Percentiles rank a stretch among this genome's conserved stretches.
Conservation (phyloP, 2,113 vertebrate genomes). For the Romanogobio albipinnatus region DNA sequence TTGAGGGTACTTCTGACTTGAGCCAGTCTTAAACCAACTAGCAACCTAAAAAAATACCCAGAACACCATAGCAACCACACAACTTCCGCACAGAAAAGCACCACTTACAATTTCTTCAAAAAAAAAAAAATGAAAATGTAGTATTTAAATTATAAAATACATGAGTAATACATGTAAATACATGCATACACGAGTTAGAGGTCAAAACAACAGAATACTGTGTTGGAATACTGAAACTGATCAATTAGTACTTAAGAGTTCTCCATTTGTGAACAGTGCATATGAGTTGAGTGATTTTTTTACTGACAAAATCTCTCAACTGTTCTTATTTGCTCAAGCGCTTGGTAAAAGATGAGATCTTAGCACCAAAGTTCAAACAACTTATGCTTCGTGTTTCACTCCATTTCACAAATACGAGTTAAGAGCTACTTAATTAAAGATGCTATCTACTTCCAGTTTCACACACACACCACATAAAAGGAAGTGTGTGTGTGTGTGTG, state of each 20-base stretch:
- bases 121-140: not conserved
- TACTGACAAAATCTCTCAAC: slow-evolving; percentile 16
- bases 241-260: not conserved
- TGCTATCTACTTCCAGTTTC: slow-evolving; percentile 47
- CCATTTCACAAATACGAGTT: slow-evolving; percentile 46
- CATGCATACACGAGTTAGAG: not conserved
- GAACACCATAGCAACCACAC: not conserved
- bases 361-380: slow-evolving; percentile 47
- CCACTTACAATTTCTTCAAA: not conserved
- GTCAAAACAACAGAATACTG: not conserved
- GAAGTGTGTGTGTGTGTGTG: too few relatives aligned
- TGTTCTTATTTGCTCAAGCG: not conserved
- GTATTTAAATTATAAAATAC: not conserved
- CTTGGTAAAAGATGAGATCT: slow-evolving; percentile 41
- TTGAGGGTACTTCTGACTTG: too few relatives aligned
- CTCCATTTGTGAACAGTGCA: not conserved
- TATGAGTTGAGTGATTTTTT: slow-evolving; percentile 19
- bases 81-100: not conserved
- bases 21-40: not conserved
- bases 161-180: too few relatives aligned
- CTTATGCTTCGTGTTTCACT: slow-evolving; percentile 40
- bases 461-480: not conserved
- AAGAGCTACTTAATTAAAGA: slow-evolving; percentile 58
- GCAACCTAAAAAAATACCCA: too few relatives aligned
- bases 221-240: not conserved